phyloP scores from a whole-genome alignment of 2,797 vertebrate species.

The Macropodus opercularis region DNA sequence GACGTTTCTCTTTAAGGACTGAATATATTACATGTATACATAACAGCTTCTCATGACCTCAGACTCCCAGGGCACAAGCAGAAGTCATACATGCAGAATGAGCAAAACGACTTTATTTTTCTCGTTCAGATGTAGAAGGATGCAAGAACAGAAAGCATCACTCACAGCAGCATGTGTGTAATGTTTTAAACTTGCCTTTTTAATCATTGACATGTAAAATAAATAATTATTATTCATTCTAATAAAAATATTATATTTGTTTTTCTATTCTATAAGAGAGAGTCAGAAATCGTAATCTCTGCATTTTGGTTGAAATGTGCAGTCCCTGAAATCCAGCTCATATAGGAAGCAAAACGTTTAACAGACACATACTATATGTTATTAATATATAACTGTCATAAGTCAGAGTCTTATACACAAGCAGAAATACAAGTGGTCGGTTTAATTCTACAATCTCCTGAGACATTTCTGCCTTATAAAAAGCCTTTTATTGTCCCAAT shows the following conservation, averaged over 20 bases:
- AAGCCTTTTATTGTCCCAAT: conserved; percentile 58
- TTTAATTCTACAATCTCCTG: conserved; percentile 33
- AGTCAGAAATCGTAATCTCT: conserved; percentile 25
- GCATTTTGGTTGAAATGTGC: conserved; percentile 28
- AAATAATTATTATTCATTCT: no score
- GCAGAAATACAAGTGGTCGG: conserved; percentile 5
- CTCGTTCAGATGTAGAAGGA: conserved; percentile 7
- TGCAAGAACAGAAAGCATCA: conserved; percentile 1
- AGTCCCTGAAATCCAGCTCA: conserved; percentile 21
- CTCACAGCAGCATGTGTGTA: background rate
- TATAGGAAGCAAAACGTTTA: conserved; percentile 32
- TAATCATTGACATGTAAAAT: no score
- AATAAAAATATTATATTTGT: conserved; percentile 17
- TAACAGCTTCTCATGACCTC: no score
- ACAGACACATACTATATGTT: conserved; percentile 8
- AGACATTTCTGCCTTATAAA: conserved; percentile 77
- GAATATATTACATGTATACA: no score
- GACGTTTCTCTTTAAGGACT: no score
- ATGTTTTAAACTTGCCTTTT: conserved; percentile 28
- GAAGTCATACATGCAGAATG: background rate
- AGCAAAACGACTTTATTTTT: background rate
- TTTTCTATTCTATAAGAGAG: conserved; percentile 23
- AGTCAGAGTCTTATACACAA: conserved; percentile 6
- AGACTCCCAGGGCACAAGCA: background rate
- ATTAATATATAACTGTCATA: conserved; percentile 8